These are phyloP conservation scores for Dolichoris vasculosae DNA, from an alignment of 1,140 invertebrate species.

Conservation along the genomic window DNA sequence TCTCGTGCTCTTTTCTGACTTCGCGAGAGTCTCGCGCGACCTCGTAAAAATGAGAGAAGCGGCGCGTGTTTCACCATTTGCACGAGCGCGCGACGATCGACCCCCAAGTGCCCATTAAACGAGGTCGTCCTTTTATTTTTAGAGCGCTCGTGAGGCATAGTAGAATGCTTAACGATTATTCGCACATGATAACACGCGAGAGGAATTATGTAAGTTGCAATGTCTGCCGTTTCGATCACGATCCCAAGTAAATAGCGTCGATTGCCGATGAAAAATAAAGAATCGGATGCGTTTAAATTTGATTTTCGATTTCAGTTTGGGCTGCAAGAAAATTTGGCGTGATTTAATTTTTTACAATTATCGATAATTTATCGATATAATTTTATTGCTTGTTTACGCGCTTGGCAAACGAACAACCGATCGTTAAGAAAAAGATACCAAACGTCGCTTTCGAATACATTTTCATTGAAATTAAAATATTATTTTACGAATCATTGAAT, in stretches of 20 bases:
- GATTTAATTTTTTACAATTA: neutral
- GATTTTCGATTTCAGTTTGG: neutral
- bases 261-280: neutral
- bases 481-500: too few relatives aligned
- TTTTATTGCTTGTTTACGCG: too few relatives aligned
- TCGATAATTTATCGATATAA: neutral
- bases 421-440: too few relatives aligned
- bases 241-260: neutral
- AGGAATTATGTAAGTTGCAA: slow-evolving; percentile 8
- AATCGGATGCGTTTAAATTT: neutral
- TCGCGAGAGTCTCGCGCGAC: slow-evolving; percentile 26
- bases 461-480: too few relatives aligned
- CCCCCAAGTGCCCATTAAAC: slow-evolving; percentile 45
- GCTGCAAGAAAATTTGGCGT: neutral
- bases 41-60: slow-evolving; percentile 37
- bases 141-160: slow-evolving; percentile 17
- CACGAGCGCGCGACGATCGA: slow-evolving; percentile 26
- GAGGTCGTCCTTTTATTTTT: slow-evolving; percentile 50
- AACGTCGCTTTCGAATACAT: too few relatives aligned
- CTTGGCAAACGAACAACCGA: too few relatives aligned
- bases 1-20: neutral
- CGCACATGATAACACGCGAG: too few relatives aligned
- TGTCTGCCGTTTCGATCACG: neutral
- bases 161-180: slow-evolving; percentile 22
- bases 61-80: slow-evolving; percentile 25